Conservation (phyloP, 2,797 vertebrate species). For the Oreonectes daqikongensis region DNA sequence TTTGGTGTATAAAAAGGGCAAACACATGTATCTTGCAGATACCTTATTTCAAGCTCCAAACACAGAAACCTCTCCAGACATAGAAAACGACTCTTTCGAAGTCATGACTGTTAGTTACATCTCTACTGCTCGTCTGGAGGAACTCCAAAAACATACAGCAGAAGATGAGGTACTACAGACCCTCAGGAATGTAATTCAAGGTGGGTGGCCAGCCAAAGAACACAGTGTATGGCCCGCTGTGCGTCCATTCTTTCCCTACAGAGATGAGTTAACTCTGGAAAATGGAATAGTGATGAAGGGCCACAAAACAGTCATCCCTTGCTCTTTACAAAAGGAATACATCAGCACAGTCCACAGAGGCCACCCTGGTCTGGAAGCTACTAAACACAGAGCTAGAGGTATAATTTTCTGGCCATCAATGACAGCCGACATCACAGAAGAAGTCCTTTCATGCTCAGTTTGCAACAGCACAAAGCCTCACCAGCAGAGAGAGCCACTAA, state of each 20-base stretch:
- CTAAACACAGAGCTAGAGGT: neutral
- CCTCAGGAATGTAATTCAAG: slow-evolving; percentile 1
- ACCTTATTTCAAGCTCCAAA: slow-evolving; percentile 34
- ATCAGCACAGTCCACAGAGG: neutral
- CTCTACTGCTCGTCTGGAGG: slow-evolving; percentile 14
- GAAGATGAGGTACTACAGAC: slow-evolving; percentile 7
- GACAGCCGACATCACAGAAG: too few relatives aligned
- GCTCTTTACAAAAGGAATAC: neutral
- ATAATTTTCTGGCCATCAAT: neutral
- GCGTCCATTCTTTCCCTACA: neutral
- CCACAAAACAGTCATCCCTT: neutral
- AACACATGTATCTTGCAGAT: slow-evolving; percentile 32
- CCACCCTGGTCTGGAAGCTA: neutral
- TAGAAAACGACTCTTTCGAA: neutral
- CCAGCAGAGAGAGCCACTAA: too few relatives aligned
- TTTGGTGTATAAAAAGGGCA: slow-evolving; percentile 38
- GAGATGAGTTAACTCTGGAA: neutral
- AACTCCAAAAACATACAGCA: slow-evolving; percentile 33
- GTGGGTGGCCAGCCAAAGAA: slow-evolving; percentile 22
- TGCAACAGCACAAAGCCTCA: too few relatives aligned
- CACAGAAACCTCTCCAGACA: neutral
- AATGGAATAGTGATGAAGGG: neutral
- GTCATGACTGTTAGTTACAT: slow-evolving; percentile 33
- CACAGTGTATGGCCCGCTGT: neutral
- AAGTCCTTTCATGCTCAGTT: too few relatives aligned